Conservation (phyloP, 37 sponge, comb jelly and placozoan species). For the Theonella swinhoei region DNA sequence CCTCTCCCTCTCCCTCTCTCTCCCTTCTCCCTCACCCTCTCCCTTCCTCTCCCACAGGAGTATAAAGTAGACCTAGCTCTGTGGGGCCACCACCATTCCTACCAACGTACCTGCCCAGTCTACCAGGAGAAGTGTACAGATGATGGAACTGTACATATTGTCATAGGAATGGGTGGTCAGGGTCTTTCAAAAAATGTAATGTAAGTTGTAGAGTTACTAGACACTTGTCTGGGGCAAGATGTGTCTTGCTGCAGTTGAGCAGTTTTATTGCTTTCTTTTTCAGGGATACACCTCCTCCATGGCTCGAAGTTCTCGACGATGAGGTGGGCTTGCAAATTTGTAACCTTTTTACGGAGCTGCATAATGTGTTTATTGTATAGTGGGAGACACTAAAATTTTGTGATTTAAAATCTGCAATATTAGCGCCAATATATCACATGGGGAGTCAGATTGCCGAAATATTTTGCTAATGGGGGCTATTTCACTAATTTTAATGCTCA, state of each 20-base stretch:
- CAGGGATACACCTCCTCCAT: no score
- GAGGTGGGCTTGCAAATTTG: no score
- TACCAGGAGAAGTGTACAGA: slow-evolving; percentile 12
- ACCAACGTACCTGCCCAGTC: slow-evolving; percentile 76
- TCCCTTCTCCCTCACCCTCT: background rate
- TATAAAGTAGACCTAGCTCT: slow-evolving; percentile 71
- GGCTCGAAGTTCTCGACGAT: no score
- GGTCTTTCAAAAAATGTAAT: slow-evolving; percentile 17
- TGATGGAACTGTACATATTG: slow-evolving; percentile 35
- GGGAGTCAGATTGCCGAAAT: no score
- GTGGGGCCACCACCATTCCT: slow-evolving; percentile 85
- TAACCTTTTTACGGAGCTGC: no score
- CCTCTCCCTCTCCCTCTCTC: no score
- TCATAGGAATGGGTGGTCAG: slow-evolving; percentile 59
- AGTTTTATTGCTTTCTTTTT: background rate
- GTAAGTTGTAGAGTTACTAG: background rate
- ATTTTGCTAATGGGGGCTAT: no score
- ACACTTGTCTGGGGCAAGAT: background rate
- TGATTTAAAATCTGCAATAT: no score
- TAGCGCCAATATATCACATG: no score
- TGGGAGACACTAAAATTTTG: no score
- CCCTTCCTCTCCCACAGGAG: slow-evolving; percentile 8
- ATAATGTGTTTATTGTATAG: no score
- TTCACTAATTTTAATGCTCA: no score
- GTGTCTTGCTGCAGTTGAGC: background rate